A percentile compares a stretch with the other conserved stretches of the same genome.
Conservation (phyloP, 2,888 invertebrate genomes). For the Tromatobia lineatoria region DNA sequence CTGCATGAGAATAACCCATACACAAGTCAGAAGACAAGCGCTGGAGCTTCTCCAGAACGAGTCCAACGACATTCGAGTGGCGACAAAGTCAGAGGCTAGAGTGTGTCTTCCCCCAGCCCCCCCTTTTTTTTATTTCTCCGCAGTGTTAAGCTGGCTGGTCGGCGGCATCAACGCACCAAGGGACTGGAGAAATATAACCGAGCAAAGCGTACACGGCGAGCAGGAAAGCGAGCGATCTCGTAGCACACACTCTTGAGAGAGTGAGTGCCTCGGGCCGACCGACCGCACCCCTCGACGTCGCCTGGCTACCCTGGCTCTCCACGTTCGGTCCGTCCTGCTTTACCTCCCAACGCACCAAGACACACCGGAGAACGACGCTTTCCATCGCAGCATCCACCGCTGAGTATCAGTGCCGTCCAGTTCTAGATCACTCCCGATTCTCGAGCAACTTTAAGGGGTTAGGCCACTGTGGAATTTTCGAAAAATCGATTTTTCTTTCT, state of each 20-base stretch:
- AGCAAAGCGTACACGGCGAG: constrained; percentile 11
- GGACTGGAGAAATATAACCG: constrained; percentile 23
- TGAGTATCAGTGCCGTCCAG: constrained; percentile 42
- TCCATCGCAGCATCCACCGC: constrained; percentile 15
- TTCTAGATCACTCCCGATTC: constrained; percentile 23
- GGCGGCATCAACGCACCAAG: constrained; percentile 79
- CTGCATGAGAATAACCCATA: constrained; percentile 39
- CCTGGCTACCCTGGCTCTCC: constrained; percentile 40
- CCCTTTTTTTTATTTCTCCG: constrained; percentile 65
- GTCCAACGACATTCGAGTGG: constrained; percentile 8
- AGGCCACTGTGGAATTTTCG: no score
- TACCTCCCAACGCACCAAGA: constrained; percentile 16
- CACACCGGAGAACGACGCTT: not conserved
- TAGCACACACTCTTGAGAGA: constrained; percentile 26
- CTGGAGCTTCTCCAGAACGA: not conserved
- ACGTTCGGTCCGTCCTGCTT: constrained; percentile 17
- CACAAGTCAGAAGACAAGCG: not conserved
- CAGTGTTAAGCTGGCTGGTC: constrained; percentile 83
- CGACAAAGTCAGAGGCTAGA: constrained; percentile 35
- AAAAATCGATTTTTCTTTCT: no score
- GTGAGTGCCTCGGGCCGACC: constrained; percentile 39
- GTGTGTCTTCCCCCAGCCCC: not conserved
- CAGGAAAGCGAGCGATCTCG: constrained; percentile 42
- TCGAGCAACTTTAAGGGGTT: no score
- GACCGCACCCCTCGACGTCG: constrained; percentile 45